A percentile compares a stretch with the other conserved stretches of the same genome.
Evolutionary conservation across 2,113 vertebrate species (phyloP).

Genomic region (Pelvicachromis taeniatus): DNA sequence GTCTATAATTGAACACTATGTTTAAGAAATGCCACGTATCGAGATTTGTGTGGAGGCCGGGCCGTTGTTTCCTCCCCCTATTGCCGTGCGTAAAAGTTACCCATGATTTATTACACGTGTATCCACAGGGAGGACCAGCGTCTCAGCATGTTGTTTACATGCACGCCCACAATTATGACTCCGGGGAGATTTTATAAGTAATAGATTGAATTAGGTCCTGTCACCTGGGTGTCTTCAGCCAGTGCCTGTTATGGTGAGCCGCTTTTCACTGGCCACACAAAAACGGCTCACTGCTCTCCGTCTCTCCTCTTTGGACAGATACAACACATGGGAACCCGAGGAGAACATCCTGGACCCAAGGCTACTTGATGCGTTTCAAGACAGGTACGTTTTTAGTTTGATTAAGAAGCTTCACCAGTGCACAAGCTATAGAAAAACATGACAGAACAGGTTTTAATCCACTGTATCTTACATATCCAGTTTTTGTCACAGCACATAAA

Average conservation of each 20-base stretch:
- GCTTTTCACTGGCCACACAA: neutral
- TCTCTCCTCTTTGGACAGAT: slow-evolving; percentile 45
- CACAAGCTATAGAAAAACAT: neutral
- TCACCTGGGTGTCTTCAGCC: neutral
- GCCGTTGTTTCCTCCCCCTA: neutral
- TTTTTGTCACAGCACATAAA: neutral
- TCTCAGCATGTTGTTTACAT: slow-evolving; percentile 24
- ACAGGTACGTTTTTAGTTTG: slow-evolving; percentile 47
- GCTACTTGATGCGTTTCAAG: slow-evolving; percentile 72
- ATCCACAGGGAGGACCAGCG: neutral
- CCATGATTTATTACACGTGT: slow-evolving; percentile 17
- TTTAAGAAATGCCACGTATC: slow-evolving; percentile 3
- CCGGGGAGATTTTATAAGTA: neutral
- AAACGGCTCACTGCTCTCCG: neutral
- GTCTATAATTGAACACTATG: slow-evolving; percentile 4
- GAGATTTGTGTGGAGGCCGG: neutral
- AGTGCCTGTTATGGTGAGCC: neutral
- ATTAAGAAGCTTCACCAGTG: neutral
- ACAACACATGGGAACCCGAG: slow-evolving; percentile 77
- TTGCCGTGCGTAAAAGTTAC: slow-evolving; percentile 55
- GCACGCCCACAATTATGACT: neutral
- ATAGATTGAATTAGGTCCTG: neutral
- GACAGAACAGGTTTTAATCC: neutral
- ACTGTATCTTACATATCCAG: neutral
- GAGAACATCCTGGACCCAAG: slow-evolving; percentile 76